Conservation (phyloP, 2,113 vertebrate species). For the Azemiops feae region DNA sequence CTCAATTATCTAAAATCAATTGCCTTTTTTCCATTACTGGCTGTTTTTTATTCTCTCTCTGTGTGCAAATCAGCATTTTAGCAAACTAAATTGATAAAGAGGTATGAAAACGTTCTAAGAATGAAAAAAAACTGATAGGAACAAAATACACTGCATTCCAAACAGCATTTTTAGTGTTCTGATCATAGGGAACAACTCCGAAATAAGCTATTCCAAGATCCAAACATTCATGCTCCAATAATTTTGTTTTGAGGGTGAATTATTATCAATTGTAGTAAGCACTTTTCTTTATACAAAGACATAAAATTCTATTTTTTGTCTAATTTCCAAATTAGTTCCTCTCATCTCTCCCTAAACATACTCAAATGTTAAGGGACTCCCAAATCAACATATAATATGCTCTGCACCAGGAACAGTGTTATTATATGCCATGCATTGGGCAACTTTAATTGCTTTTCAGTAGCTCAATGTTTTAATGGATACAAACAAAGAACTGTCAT, state of each 20-base stretch:
- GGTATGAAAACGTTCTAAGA: background rate
- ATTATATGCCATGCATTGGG: background rate
- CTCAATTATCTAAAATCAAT: background rate
- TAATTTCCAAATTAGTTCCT: background rate
- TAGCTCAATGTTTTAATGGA: background rate
- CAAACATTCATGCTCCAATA: background rate
- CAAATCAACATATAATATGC: background rate
- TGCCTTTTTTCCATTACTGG: background rate
- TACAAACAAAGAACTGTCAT: background rate
- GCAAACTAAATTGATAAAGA: background rate
- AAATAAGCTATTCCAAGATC: background rate
- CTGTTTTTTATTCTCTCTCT: background rate
- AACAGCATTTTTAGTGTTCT: background rate
- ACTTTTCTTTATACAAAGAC: background rate
- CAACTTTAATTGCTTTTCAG: background rate
- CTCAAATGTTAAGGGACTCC: background rate
- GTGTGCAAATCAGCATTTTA: background rate
- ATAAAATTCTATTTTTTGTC: background rate
- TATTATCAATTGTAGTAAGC: background rate
- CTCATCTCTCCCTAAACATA: background rate
- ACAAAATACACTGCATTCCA: background rate
- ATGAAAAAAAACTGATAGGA: background rate
- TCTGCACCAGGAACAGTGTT: background rate
- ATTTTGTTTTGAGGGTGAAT: background rate
- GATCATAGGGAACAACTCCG: background rate